These are phyloP conservation scores for Telenomus remus DNA, from an alignment of 1,140 invertebrate genomes.

Conservation along the genomic window DNA sequence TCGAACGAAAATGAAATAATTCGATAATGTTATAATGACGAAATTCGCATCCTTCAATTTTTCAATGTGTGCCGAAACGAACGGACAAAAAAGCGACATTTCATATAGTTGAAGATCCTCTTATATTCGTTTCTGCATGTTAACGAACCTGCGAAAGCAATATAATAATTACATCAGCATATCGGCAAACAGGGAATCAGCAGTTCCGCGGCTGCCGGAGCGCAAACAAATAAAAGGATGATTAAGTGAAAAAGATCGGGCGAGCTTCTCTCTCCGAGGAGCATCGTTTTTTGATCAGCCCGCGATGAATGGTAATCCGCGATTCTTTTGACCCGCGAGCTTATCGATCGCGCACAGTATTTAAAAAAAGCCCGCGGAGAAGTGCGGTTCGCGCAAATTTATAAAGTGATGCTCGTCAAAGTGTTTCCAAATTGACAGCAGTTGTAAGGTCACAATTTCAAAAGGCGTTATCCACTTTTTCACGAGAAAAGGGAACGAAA, in stretches of 20 bases:
- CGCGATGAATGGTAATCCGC: constrained; percentile 35
- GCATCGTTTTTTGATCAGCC: constrained; percentile 26
- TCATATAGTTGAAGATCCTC: background rate
- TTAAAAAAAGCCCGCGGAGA: constrained; percentile 22
- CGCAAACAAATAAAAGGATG: constrained; percentile 54
- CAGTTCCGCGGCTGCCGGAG: constrained; percentile 57
- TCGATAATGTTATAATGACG: no score
- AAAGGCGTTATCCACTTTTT: constrained; percentile 52
- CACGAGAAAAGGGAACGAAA: constrained; percentile 44
- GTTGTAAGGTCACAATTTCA: constrained; percentile 50
- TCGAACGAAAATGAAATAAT: no score
- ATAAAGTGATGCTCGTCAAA: constrained; percentile 42
- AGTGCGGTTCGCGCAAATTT: constrained; percentile 33
- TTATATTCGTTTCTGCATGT: constrained; percentile 6
- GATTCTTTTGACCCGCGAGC: constrained; percentile 2
- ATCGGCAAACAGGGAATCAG: constrained; percentile 74
- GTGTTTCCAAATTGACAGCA: constrained; percentile 45
- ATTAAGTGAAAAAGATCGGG: constrained; percentile 17
- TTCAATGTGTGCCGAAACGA: no score
- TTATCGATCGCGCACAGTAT: constrained; percentile 29
- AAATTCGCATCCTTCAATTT: no score
- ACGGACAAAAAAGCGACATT: no score
- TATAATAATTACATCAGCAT: constrained; percentile 77
- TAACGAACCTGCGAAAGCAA: constrained; percentile 58
- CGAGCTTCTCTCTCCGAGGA: constrained; percentile 23